Evolutionary conservation across 2,888 invertebrate species (phyloP).

Genomic region (Rhagium mordax): DNA sequence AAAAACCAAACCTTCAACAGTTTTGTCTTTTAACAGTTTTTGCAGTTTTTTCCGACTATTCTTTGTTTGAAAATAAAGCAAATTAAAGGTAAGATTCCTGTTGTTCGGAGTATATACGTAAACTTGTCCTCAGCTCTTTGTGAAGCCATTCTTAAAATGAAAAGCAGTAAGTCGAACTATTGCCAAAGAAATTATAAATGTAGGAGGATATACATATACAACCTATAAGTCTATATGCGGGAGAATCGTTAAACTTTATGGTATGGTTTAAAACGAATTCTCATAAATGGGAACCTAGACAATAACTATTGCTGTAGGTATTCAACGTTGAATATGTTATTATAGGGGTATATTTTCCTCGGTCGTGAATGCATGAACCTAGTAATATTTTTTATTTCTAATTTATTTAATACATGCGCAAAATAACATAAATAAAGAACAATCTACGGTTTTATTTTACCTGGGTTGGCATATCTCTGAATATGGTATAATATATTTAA

Average conservation of each 20-base stretch:
- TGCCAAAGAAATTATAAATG: conserved; percentile 9
- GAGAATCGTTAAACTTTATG: conserved; percentile 41
- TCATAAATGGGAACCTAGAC: background rate
- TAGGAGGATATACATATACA: conserved; percentile 38
- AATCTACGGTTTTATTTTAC: too few species aligned
- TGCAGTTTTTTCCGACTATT: too few species aligned
- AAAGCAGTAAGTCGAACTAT: background rate
- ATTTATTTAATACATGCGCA: background rate
- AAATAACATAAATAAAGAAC: too few species aligned
- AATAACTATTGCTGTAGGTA: background rate
- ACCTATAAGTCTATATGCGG: conserved; percentile 37
- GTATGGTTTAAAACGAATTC: background rate
- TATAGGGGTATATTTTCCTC: conserved; percentile 11
- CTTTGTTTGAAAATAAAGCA: too few species aligned
- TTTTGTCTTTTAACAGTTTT: too few species aligned
- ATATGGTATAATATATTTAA: too few species aligned
- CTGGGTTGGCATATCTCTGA: too few species aligned
- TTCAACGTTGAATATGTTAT: background rate
- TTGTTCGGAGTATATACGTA: too few species aligned
- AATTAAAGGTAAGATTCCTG: too few species aligned
- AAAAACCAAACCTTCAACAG: too few species aligned
- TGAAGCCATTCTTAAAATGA: background rate
- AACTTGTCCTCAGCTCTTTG: too few species aligned
- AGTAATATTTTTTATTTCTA: background rate
- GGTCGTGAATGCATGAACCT: background rate